Evolutionary conservation across 2,888 invertebrate genomes (phyloP).

Genomic region (Polydrusus pterygomalis): DNA sequence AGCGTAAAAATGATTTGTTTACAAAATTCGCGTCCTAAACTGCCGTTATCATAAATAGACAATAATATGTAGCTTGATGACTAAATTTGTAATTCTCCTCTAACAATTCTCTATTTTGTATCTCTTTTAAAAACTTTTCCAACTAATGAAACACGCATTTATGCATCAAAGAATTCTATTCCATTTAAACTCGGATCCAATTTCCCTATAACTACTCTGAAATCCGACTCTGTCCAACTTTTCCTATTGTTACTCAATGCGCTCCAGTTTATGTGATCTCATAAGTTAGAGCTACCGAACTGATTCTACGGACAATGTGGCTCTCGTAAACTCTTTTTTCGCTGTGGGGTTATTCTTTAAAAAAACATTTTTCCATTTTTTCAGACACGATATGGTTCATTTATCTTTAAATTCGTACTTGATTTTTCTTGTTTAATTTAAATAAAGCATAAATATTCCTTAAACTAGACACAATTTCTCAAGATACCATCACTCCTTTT

Average conservation of each 20-base stretch:
- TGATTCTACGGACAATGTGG: slow-evolving; percentile 42
- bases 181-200: slow-evolving; percentile 21
- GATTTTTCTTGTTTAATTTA: no score
- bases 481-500: no score
- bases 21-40: no score
- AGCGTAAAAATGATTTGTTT: no score
- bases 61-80: no score
- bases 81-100: not conserved
- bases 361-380: not conserved
- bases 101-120: not conserved
- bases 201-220: slow-evolving; percentile 29
- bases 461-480: no score
- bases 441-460: no score
- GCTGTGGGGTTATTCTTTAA: slow-evolving; percentile 13
- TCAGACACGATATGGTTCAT: not conserved
- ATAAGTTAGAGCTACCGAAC: slow-evolving; percentile 38
- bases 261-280: slow-evolving; percentile 42
- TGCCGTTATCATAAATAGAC: no score
- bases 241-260: slow-evolving; percentile 44
- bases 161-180: slow-evolving; percentile 6
- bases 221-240: slow-evolving; percentile 41
- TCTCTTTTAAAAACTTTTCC: not conserved
- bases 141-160: slow-evolving; percentile 14
- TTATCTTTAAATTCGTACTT: not conserved
- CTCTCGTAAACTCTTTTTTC: slow-evolving; percentile 28